These are phyloP conservation scores for Porites australiensis DNA, from an alignment of 64 coral and sea anemone species.

Conservation along the genomic window DNA sequence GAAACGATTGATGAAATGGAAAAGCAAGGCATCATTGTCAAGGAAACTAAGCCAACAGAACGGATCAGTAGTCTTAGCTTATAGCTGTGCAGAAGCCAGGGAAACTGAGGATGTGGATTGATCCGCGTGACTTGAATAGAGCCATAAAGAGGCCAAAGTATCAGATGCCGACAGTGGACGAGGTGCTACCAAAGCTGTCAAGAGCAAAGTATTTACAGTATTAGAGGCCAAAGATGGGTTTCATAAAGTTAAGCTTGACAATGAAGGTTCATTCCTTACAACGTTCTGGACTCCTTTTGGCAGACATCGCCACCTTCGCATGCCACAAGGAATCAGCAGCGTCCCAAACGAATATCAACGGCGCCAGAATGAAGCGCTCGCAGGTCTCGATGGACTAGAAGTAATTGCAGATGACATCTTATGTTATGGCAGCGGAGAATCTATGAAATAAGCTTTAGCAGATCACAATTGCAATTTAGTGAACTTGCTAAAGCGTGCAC, in stretches of 20 bases:
- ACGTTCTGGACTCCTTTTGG: too few species aligned
- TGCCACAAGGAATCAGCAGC: too few species aligned
- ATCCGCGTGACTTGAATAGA: too few species aligned
- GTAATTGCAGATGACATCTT: constrained; percentile 20
- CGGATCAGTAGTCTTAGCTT: constrained; percentile 37
- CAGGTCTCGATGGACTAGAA: not conserved
- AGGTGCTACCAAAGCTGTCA: constrained; percentile 11
- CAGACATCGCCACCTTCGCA: too few species aligned
- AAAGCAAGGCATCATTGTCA: too few species aligned
- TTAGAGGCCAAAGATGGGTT: constrained; percentile 18
- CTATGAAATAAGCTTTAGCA: too few species aligned
- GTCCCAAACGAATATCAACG: too few species aligned
- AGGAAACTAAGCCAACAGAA: not conserved
- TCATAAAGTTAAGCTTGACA: not conserved
- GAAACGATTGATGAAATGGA: too few species aligned
- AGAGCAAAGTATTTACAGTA: not conserved
- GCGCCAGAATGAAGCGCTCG: too few species aligned
- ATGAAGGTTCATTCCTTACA: not conserved
- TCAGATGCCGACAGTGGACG: not conserved
- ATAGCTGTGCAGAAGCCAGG: not conserved
- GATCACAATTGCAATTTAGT: too few species aligned
- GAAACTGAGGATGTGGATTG: not conserved
- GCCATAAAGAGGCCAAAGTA: not conserved
- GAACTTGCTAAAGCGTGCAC: too few species aligned
- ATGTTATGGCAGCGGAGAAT: not conserved